These are phyloP conservation scores for Melinaea menophilus DNA, from an alignment of 2,888 invertebrate genomes.

Conservation along the genomic window DNA sequence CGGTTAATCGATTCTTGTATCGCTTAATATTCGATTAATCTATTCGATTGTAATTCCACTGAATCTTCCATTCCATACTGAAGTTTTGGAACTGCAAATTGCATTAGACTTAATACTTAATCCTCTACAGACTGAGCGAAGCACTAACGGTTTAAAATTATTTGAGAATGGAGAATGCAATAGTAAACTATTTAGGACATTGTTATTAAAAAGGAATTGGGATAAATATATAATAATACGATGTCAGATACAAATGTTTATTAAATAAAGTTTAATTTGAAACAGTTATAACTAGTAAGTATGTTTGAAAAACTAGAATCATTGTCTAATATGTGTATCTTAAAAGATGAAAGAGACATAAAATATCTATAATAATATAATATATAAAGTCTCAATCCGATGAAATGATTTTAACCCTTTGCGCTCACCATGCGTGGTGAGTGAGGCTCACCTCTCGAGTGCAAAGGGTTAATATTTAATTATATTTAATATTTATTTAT, in stretches of 20 bases:
- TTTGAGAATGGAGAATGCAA: too few species aligned
- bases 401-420: conserved; percentile 12
- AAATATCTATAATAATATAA: too few species aligned
- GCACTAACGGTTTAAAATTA: too few species aligned
- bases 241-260: too few species aligned
- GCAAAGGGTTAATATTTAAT: too few species aligned
- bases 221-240: too few species aligned
- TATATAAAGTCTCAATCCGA: neutral
- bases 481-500: too few species aligned
- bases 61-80: conserved; percentile 13
- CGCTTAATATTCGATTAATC: conserved; percentile 29
- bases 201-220: too few species aligned
- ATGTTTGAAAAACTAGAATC: neutral
- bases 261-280: too few species aligned
- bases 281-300: neutral
- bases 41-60: conserved; percentile 22
- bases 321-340: neutral
- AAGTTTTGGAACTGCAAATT: conserved; percentile 2
- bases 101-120: conserved; percentile 2
- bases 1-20: conserved; percentile 3
- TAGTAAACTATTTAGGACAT: too few species aligned
- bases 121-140: neutral
- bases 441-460: too few species aligned
- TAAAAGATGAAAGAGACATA: neutral
- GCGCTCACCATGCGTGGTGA: too few species aligned